These are phyloP conservation scores for Drosophila percnosoma DNA, from an alignment of 2,888 invertebrate species.

Conservation along the genomic window DNA sequence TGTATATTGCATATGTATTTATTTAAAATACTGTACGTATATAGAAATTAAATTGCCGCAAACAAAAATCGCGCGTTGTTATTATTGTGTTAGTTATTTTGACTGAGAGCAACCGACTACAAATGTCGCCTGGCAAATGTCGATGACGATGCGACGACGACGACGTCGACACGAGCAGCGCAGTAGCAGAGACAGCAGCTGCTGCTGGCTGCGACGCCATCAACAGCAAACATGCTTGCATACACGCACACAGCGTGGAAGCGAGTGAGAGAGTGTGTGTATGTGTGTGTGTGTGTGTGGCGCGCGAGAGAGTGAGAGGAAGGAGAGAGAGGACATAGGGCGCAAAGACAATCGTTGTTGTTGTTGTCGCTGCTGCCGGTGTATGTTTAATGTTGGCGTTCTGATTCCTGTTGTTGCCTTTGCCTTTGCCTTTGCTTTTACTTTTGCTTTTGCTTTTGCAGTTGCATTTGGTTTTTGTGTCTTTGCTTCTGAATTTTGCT, in stretches of 20 bases:
- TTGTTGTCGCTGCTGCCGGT: slow-evolving; percentile 34
- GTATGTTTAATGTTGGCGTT: slow-evolving; percentile 38
- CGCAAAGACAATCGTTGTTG: slow-evolving; percentile 26
- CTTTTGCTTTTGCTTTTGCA: slow-evolving; percentile 15
- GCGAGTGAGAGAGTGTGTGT: slow-evolving; percentile 19
- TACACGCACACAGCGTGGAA: slow-evolving; percentile 17
- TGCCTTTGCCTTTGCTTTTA: slow-evolving; percentile 16
- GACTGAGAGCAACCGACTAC: slow-evolving; percentile 52
- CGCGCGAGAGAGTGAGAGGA: slow-evolving; percentile 6
- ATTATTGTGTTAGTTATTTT: slow-evolving; percentile 58
- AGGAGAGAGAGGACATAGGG: slow-evolving; percentile 31
- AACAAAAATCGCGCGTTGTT: slow-evolving; percentile 48
- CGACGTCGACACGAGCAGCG: slow-evolving; percentile 21
- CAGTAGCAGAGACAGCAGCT: slow-evolving; percentile 31
- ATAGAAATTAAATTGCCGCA: slow-evolving; percentile 44
- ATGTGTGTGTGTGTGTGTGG: neutral
- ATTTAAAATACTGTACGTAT: slow-evolving; percentile 12
- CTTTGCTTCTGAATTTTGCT: slow-evolving; percentile 18
- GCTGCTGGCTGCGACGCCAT: slow-evolving; percentile 27
- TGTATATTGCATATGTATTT: neutral
- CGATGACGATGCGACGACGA: slow-evolving; percentile 39
- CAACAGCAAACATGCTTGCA: slow-evolving; percentile 38
- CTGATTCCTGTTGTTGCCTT: slow-evolving; percentile 15
- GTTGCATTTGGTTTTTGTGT: slow-evolving; percentile 7
- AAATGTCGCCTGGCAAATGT: slow-evolving; percentile 60